These are phyloP conservation scores for Ornithorhynchus anatinus DNA, from an alignment of 2,113 vertebrate species.

Conservation along the genomic window DNA sequence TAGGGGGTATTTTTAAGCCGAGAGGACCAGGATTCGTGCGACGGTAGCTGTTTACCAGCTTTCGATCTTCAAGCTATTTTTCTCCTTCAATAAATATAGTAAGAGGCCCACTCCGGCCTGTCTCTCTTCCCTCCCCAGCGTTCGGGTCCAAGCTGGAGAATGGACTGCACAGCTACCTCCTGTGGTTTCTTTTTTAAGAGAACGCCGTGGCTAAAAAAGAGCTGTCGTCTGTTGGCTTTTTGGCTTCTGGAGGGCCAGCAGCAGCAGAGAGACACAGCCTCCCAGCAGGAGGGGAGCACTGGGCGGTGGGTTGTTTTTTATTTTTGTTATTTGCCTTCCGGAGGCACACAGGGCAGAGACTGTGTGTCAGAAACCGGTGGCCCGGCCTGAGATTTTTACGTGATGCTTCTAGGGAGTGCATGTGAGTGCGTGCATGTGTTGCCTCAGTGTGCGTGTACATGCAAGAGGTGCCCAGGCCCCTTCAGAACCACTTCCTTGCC, in stretches of 20 bases:
- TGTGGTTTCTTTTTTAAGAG: slow-evolving; percentile 65
- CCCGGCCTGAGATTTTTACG: fast-evolving
- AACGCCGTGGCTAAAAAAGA: background rate
- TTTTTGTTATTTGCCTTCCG: background rate
- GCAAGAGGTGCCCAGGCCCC: too few relatives aligned
- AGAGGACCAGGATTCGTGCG: background rate
- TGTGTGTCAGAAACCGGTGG: background rate
- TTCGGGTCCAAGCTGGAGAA: slow-evolving; percentile 1
- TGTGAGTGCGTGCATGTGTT: too few relatives aligned
- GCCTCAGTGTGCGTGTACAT: too few relatives aligned
- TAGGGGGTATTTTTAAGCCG: slow-evolving; percentile 49
- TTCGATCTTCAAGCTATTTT: slow-evolving; percentile 19
- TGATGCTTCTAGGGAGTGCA: too few relatives aligned
- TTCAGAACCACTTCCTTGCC: too few relatives aligned
- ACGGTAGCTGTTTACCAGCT: slow-evolving; percentile 34
- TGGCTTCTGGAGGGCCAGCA: background rate
- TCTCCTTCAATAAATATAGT: slow-evolving; percentile 45
- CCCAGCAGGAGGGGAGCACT: background rate
- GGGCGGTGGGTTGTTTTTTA: background rate
- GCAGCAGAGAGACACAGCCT: background rate
- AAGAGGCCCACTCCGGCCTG: background rate
- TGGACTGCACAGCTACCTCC: slow-evolving; percentile 23
- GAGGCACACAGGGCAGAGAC: background rate
- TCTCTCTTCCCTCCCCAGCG: background rate
- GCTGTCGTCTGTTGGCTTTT: background rate